Conservation (phyloP, 2,797 vertebrate species). For the Phataginus tricuspis region DNA sequence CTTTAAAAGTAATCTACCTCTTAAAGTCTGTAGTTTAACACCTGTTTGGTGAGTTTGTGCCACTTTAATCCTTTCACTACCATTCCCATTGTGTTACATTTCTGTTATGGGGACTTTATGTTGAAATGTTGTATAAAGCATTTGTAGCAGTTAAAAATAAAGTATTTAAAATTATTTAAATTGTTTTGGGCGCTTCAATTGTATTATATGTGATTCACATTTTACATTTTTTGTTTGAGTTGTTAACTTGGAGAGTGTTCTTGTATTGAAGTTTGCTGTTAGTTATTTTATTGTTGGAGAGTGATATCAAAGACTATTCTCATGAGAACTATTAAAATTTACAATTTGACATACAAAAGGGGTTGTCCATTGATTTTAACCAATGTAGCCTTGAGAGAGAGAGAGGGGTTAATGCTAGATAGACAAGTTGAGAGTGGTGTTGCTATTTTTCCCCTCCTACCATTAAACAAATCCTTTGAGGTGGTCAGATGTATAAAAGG, state of each 20-base stretch:
- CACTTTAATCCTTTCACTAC: constrained; percentile 88
- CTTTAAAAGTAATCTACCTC: constrained; percentile 91
- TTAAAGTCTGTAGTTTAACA: constrained; percentile 88
- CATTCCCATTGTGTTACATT: constrained; percentile 90
- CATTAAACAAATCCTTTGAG: neutral
- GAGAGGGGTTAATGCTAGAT: constrained; percentile 65
- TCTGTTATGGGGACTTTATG: constrained; percentile 88
- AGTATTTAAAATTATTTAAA: constrained; percentile 97
- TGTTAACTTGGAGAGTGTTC: constrained; percentile 86
- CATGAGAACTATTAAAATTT: constrained; percentile 88
- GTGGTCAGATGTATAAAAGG: constrained; percentile 38
- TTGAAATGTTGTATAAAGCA: constrained; percentile 89
- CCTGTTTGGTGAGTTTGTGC: constrained; percentile 88
- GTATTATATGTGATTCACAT: constrained; percentile 91
- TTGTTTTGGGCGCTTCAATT: constrained; percentile 91
- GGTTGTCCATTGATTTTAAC: constrained; percentile 86
- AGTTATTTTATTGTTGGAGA: constrained; percentile 85
- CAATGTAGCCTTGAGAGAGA: constrained; percentile 74
- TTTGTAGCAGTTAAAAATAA: constrained; percentile 93
- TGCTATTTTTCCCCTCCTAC: constrained; percentile 53
- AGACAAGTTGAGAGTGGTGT: constrained; percentile 58
- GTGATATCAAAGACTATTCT: constrained; percentile 86
- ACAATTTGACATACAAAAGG: constrained; percentile 83
- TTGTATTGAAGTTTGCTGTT: constrained; percentile 88
- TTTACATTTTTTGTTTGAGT: constrained; percentile 86